Base-by-base conservation (phyloP, 64 coral and sea anemone species). In the Actinia equina region DNA sequence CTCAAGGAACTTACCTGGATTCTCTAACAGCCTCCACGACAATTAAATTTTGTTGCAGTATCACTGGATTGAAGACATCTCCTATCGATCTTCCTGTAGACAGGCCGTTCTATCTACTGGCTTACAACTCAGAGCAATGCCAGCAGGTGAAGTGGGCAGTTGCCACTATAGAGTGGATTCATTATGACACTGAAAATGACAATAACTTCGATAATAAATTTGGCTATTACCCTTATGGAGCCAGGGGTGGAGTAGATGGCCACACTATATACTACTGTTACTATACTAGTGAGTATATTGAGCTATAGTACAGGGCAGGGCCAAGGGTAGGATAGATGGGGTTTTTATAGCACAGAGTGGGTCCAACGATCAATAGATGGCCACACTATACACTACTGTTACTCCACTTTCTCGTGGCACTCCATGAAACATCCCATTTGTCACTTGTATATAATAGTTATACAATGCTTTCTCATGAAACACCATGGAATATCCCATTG, bases 31-130 rank as follows among this genome's bases (percentile, higher is more conserved):
- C 18, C 13, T 64, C 61, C 18, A 93, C 92, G 3, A 80, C 20
- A 2, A 53, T 93, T 43, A 42, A 64, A 43, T 93, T 55, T n/a
- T 93, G 92, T 74, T 93, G 92, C 54, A 79, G 87, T 37, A 89
- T 60, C 7, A 71, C 78, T 37, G 92, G 87, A 42, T 74, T 71
- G 49, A 89, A 86, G 53, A 30, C 83, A 41, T 11, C 25, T 23
- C 86, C 86, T 15, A 53, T 88, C 0, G 14, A 22, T 46, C 45
- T 88, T 5, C 86, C 86, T 15, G 55, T 77, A 12, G 67, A 77
- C 0, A 9, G 0, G 14, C 69, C 86, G 0, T 88, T 88, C 22
- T 88, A 27, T 88, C 55, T 88, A 1, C 16, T 88, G 14, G 67
- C 86, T 13, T 78, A 78, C 27, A n/a, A 12, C 8, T 88, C 86